Conservation (phyloP, 2,113 vertebrate genomes). For the Eulemur macaco region DNA sequence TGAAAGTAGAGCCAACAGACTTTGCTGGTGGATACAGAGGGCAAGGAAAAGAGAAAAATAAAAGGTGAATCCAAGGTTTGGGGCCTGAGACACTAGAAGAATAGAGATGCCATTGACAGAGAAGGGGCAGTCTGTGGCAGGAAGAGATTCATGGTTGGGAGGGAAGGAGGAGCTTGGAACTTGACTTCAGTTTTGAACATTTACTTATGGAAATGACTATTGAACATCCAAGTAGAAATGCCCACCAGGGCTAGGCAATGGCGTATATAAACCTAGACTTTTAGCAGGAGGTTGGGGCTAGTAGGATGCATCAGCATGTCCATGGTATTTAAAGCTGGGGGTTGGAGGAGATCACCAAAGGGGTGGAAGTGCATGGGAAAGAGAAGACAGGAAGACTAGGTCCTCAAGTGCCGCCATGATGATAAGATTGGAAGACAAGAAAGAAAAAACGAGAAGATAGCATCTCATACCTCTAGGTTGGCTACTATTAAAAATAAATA, state of each 20-base stretch:
- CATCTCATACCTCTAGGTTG: not conserved
- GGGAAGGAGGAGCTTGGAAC: not conserved
- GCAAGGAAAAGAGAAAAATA: not conserved
- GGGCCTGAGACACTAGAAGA: not conserved
- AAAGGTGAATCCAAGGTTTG: not conserved
- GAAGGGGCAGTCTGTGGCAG: not conserved
- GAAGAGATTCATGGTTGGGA: not conserved
- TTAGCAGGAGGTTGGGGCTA: not conserved
- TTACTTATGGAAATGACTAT: not conserved
- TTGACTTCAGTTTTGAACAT: not conserved
- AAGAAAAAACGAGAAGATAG: not conserved
- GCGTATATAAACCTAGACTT: not conserved
- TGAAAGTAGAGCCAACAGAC: not conserved
- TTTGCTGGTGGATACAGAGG: not conserved
- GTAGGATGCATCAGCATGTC: not conserved
- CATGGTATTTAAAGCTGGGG: not conserved
- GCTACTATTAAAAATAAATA: not conserved
- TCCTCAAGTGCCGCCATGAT: not conserved
- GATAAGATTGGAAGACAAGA: not conserved
- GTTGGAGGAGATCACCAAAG: not conserved
- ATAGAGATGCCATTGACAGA: not conserved
- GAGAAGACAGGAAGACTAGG: not conserved
- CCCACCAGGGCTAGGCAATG: not conserved
- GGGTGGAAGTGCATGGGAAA: not conserved
- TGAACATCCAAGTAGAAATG: not conserved